A percentile compares a stretch with the other conserved stretches of the same genome.
phyloP scores from a whole-genome alignment of 30 jellyfish, hydroid and myxozoan species.

The Calvadosia cruxmelitensis region DNA sequence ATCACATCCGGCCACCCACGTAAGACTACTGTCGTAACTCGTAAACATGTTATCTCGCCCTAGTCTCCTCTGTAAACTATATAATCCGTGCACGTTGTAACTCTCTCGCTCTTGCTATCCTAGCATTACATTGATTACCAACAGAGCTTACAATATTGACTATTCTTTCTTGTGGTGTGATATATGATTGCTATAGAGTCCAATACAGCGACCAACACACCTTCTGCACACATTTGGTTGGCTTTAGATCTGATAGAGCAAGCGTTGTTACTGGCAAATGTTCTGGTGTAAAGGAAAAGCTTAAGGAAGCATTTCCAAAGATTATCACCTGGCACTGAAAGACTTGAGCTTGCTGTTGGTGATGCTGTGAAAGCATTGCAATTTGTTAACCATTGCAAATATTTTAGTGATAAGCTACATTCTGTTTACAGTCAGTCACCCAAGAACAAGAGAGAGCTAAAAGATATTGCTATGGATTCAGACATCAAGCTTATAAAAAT shows the following conservation, averaged over 20 bases:
- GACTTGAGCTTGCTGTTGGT: constrained; percentile 42
- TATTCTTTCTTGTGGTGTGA: too few species aligned
- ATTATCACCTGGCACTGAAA: constrained; percentile 33
- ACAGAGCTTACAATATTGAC: too few species aligned
- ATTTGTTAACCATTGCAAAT: constrained; percentile 13
- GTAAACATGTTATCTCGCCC: too few species aligned
- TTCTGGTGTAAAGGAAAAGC: not conserved
- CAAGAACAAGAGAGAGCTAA: constrained; percentile 23
- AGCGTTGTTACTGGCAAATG: not conserved
- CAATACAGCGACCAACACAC: too few species aligned
- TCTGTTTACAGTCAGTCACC: constrained; percentile 15
- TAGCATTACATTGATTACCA: too few species aligned
- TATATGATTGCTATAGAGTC: too few species aligned
- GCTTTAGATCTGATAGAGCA: not conserved
- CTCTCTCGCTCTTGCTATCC: too few species aligned
- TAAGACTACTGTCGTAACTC: too few species aligned
- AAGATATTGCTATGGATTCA: constrained; percentile 12
- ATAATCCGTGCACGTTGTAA: too few species aligned
- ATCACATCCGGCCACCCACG: too few species aligned
- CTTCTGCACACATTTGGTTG: too few species aligned
- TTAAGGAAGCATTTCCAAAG: not conserved
- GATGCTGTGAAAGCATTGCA: constrained; percentile 27
- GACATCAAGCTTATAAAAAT: constrained; percentile 31
- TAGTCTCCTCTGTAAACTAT: too few species aligned
- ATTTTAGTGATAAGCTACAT: constrained; percentile 15